phyloP scores from a whole-genome alignment of 1,140 invertebrate genomes.

The Hyles vespertilio region DNA sequence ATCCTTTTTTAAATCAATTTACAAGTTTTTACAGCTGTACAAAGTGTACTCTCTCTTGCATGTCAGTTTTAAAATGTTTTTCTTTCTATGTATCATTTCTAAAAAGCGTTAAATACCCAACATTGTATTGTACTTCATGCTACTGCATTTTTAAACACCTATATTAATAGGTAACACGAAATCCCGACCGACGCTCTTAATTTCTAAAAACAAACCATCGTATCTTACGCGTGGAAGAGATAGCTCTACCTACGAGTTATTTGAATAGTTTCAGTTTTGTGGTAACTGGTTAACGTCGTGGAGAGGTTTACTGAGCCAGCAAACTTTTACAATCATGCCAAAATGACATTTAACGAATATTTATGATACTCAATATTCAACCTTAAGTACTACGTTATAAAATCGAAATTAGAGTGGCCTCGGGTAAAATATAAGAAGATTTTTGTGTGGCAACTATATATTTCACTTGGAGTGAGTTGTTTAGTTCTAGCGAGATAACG shows the following conservation, averaged over 20 bases:
- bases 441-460: constrained; percentile 14
- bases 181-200: no score
- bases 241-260: constrained; percentile 26
- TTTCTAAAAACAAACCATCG: constrained; percentile 5
- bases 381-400: constrained; percentile 11
- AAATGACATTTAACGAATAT: background rate
- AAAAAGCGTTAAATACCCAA: no score
- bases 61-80: no score
- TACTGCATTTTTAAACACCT: no score
- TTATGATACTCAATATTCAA: constrained; percentile 6
- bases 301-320: constrained; percentile 43
- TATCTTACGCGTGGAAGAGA: constrained; percentile 1
- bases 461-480: constrained; percentile 47
- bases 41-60: no score
- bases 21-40: background rate
- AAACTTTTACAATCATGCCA: constrained; percentile 12
- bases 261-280: constrained; percentile 49
- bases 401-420: constrained; percentile 8
- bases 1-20: constrained; percentile 4
- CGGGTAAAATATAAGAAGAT: background rate
- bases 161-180: no score
- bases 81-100: no score
- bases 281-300: constrained; percentile 44
- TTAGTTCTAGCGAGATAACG: constrained; percentile 53
- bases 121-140: no score